Base-by-base conservation (phyloP, 1,140 invertebrate species). In the Maniola jurtina region DNA sequence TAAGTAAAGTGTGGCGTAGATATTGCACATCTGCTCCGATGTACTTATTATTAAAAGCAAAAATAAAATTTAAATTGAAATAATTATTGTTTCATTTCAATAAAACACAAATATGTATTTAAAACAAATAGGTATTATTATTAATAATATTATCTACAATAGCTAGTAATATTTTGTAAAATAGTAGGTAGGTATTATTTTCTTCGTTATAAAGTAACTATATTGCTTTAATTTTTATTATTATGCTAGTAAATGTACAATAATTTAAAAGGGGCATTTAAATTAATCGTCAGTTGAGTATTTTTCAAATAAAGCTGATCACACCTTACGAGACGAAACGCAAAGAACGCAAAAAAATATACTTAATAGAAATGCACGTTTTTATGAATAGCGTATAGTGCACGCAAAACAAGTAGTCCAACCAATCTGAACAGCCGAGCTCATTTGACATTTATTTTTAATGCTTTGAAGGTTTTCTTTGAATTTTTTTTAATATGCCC, bases 191-290 rank as follows among this genome's bases (percentile, higher is more conserved):
- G 8, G 8, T 52, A 16, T 52, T 25, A 25, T 16, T 25, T 16
- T 16, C 15, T 52, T 9, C 15, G 14, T 25, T 45, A 45, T 45
- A 45, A 45, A 45, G 13, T 45, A 45, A 45, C 42, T 45, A 45
- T 45, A 25, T 25, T 25, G 42, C 5, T 45, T 45, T 45, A 38
- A 9, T 3, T 6, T 38, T 57, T 67, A 65, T 63, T 61, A 63
- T 68, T 66, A 66, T 60, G 59, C 71, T 74, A 75, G 66, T 61
- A 61, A 77, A 81, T 84, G 64, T 86, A 84, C 81, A 84, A 81
- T 80, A 84, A 80, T 80, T 79, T 83, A 85, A 75, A 65, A 68
- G 66, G 66, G 77, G 67, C 70, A 70, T 67, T 74, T 70, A 72
- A 66, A 66, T 72, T 57, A 61, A 62, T 75, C 67, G 71, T 58